Base-by-base conservation (phyloP, 1,140 invertebrate genomes). In the Uloborus diversus region DNA sequence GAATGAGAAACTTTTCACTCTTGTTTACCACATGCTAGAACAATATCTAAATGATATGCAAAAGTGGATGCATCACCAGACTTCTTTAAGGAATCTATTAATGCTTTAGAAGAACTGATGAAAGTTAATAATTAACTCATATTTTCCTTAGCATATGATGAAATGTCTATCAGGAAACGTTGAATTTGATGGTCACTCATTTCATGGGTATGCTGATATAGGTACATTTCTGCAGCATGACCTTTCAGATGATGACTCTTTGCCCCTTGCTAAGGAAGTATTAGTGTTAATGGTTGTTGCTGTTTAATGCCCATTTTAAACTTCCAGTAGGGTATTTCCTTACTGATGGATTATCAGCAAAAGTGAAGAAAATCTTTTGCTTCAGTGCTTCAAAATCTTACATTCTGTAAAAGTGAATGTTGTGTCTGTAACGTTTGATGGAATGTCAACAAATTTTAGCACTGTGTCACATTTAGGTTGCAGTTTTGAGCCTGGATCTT, bases 161-260 rank as follows among this genome's bases (percentile, higher is more conserved):
- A 87, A 84, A 86, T 87, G 85, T 70, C 84, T 25, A 86, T 87
- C 25, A 62, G 83, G 20, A 65, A 84, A 57, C 82, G 64, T 87
- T 4, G 84, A 86, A 69, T 87, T 62, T 80, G 82, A 82, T 61
- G 83, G 84, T 4, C 35, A 73, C 53, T 83, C 82, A 61, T 81
- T 84, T 59, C 59, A 66, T 62, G 85, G 85, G 5, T 83, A 84
- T 81, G 82, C 86, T n/a, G 82, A 86, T 80, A 81, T 85, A 17
- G 84, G 84, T n/a, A 81, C 59, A 53, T n/a, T n/a, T n/a, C n/a
- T n/a, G n/a, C n/a, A n/a, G n/a, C n/a, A n/a, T n/a, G n/a, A n/a
- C n/a, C 70, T 75, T 11, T n/a, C 82, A 7, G 79, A 83, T 49
- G 56, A 69, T 57, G 84, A 86, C 81, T 23, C 59, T 68, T 27